Evolutionary conservation across 2,113 vertebrate genomes (phyloP).

Genomic region (Daphoenositta chrysoptera): DNA sequence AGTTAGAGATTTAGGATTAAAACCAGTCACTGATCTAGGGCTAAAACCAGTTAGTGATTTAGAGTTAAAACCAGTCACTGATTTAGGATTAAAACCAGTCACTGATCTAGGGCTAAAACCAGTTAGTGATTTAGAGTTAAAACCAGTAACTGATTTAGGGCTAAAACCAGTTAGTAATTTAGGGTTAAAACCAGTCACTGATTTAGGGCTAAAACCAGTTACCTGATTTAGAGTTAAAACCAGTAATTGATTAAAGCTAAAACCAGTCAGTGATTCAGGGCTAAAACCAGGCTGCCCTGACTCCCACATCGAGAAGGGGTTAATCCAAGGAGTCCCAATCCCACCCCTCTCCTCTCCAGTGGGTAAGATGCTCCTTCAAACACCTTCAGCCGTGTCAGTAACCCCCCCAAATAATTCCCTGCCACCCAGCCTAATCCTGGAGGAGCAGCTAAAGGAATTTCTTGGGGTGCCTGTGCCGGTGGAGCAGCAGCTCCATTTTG

Average conservation of each 20-base stretch:
- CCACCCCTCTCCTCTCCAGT: background rate
- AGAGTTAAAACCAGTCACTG: too few species aligned
- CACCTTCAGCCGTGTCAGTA: background rate
- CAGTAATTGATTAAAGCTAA: rapidly evolving
- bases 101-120: background rate
- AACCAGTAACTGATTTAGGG: background rate
- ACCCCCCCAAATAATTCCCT: background rate
- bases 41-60: background rate
- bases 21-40: rapidly evolving
- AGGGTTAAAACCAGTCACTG: rapidly evolving
- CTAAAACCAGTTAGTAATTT: rapidly evolving
- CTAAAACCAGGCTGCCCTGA: background rate
- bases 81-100: background rate
- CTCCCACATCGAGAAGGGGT: background rate
- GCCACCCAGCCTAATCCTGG: rapidly evolving
- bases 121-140: background rate
- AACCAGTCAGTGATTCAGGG: rapidly evolving
- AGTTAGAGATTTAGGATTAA: too few species aligned
- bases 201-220: rapidly evolving
- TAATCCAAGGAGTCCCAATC: background rate
- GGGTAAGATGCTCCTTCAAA: background rate
- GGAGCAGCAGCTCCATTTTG: constrained; percentile 14
- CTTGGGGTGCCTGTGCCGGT: rapidly evolving
- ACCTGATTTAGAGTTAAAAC: background rate
- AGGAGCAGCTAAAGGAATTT: background rate